Conservation (phyloP, 2,797 vertebrate genomes). For the Carapus acus region DNA sequence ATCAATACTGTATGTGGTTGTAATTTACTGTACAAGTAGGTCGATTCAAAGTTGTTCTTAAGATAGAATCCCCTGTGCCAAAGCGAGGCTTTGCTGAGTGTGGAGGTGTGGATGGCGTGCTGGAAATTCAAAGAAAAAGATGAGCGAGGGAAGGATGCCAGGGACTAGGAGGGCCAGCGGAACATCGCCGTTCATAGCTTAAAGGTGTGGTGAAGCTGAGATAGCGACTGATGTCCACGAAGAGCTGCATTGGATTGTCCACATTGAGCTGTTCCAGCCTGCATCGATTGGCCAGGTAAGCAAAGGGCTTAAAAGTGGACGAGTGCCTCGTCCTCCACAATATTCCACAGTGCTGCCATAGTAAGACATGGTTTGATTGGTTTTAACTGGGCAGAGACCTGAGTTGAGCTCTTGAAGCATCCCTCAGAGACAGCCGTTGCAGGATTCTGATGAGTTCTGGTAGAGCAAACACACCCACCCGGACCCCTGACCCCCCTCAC, state of each 20-base stretch:
- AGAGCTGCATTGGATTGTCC: slow-evolving; percentile 37
- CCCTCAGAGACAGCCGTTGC: slow-evolving; percentile 54
- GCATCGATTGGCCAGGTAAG: slow-evolving; percentile 6
- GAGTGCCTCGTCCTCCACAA: slow-evolving; percentile 13
- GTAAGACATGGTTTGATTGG: slow-evolving; percentile 57
- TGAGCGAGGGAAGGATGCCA: slow-evolving; percentile 19
- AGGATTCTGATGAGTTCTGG: slow-evolving; percentile 44
- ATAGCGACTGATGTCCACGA: slow-evolving; percentile 18
- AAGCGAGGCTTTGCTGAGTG: slow-evolving; percentile 35
- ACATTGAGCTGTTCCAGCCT: slow-evolving; percentile 19
- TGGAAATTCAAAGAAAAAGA: slow-evolving; percentile 45
- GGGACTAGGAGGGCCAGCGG: slow-evolving; percentile 19
- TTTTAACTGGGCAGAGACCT: slow-evolving; percentile 61
- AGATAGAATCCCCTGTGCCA: slow-evolving; percentile 30
- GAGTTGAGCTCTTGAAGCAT: slow-evolving; percentile 60
- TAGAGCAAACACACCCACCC: slow-evolving; percentile 5
- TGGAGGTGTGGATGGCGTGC: slow-evolving; percentile 58
- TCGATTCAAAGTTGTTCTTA: slow-evolving; percentile 58
- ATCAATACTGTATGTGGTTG: slow-evolving; percentile 69
- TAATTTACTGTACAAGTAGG: slow-evolving; percentile 61
- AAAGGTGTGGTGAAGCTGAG: slow-evolving; percentile 35
- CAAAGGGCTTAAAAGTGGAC: slow-evolving; percentile 25
- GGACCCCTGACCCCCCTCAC: too few species aligned
- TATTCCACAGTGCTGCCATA: slow-evolving; percentile 60
- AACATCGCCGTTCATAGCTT: slow-evolving; percentile 14